phyloP scores from a whole-genome alignment of 1,140 invertebrate genomes.

The Leptonema lineaticorne region DNA sequence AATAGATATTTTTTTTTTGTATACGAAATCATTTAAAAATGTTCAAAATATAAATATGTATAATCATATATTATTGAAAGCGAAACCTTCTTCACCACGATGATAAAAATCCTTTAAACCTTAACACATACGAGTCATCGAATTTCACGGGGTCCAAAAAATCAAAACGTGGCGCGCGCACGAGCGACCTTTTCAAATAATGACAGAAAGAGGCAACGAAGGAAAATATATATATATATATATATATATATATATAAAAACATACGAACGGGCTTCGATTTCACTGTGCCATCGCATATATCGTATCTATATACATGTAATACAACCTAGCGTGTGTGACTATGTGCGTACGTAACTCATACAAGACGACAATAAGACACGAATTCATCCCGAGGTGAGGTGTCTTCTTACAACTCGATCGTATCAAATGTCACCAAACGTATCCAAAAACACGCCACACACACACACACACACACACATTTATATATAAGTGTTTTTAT shows the following conservation, averaged over 20 bases:
- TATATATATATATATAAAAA: neutral
- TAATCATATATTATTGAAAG: too few species aligned
- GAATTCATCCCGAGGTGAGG: constrained; percentile 26
- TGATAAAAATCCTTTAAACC: too few species aligned
- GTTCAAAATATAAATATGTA: too few species aligned
- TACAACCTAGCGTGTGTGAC: too few species aligned
- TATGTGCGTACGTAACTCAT: constrained; percentile 1
- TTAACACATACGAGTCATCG: neutral
- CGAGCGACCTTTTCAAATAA: neutral
- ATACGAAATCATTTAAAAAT: too few species aligned
- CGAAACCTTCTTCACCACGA: too few species aligned
- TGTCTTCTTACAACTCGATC: constrained; percentile 12
- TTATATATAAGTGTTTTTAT: neutral
- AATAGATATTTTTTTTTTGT: too few species aligned
- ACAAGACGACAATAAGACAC: constrained; percentile 25
- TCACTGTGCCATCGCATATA: constrained; percentile 24
- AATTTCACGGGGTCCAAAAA: neutral
- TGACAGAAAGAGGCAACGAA: neutral
- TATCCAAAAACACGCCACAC: neutral
- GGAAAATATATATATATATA: neutral
- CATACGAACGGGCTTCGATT: constrained; percentile 8
- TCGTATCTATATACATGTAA: too few species aligned
- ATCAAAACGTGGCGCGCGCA: neutral
- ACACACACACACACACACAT: neutral
- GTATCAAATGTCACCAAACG: constrained; percentile 15